These are phyloP conservation scores for Myotis planiceps DNA, from an alignment of 2,797 vertebrate species.

Conservation along the genomic window DNA sequence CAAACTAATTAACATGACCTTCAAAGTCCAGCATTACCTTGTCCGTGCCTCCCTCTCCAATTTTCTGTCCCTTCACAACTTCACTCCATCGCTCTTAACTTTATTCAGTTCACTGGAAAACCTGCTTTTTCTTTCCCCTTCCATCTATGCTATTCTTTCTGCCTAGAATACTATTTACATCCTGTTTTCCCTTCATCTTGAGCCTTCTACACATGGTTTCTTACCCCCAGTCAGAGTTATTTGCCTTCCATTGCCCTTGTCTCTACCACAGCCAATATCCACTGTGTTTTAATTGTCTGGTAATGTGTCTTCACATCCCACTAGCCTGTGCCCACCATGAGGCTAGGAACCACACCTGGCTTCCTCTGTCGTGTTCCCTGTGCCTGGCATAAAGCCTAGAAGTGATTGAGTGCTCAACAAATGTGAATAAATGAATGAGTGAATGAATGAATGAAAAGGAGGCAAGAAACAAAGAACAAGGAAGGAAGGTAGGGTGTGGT, in stretches of 20 bases:
- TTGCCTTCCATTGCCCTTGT: background rate
- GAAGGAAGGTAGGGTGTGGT: background rate
- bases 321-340: background rate
- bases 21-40: background rate
- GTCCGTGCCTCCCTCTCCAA: background rate
- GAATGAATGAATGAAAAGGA: background rate
- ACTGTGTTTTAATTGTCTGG: background rate
- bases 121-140: background rate
- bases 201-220: background rate
- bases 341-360: background rate
- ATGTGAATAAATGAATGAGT: background rate
- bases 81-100: background rate
- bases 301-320: background rate
- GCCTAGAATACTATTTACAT: background rate
- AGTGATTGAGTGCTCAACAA: background rate
- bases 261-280: background rate
- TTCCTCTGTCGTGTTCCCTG: background rate
- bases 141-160: background rate
- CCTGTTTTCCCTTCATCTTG: background rate
- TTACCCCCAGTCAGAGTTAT: background rate
- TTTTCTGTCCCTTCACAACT: background rate
- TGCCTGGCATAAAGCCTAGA: background rate
- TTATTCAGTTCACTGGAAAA: background rate
- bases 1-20: constrained; percentile 25
- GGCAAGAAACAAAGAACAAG: background rate